Base-by-base conservation (phyloP, 2,888 invertebrate species). In the Chydorus sphaericus region DNA sequence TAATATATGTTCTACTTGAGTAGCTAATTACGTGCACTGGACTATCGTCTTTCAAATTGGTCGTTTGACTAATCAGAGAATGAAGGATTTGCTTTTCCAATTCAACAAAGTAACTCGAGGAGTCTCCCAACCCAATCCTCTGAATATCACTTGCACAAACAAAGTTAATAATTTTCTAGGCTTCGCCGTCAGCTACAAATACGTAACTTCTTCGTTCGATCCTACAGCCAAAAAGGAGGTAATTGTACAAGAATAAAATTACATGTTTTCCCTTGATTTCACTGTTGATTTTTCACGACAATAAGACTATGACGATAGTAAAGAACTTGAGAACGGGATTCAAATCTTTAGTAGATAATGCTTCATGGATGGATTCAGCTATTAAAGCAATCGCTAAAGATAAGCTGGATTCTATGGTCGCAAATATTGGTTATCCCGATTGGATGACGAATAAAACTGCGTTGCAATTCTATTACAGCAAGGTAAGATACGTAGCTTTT, bases 11-110 rank as follows among this genome's bases (percentile, higher is more conserved):
- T n/a, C n/a, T n/a, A n/a, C n/a, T n/a, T n/a, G n/a, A n/a, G n/a
- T 86, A 61, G 83, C 80, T 58, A 80, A 81, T 59, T 84, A 90
- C 68, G 69, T 90, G 54, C 68, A 89, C 52, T 90, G 90, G 90
- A 76, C 88, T 56, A 37, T 63, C n/a, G 59, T 60, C 2, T 52
- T 60, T n/a, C 56, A 55, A 3, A 37, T 64, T 8, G 53, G 55
- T 2, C 23, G 50, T 4, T 59, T 61, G 33, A 63, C 62, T 1
- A 62, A 58, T 10, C 54, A 62, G 26, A 55, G 36, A 16, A 61
- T 64, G 62, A 48, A 62, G 37, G 59, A 62, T 30, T 58, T 61
- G 20, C 53, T 54, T n/a, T 63, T 64, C 55, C 56, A 60, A 28
- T 63, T 64, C 56, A 58, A 58, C 1, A 59, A 61, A 56, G 59